Base-by-base conservation (phyloP, 2,888 invertebrate genomes). In the Nipponacmea schrenckii region DNA sequence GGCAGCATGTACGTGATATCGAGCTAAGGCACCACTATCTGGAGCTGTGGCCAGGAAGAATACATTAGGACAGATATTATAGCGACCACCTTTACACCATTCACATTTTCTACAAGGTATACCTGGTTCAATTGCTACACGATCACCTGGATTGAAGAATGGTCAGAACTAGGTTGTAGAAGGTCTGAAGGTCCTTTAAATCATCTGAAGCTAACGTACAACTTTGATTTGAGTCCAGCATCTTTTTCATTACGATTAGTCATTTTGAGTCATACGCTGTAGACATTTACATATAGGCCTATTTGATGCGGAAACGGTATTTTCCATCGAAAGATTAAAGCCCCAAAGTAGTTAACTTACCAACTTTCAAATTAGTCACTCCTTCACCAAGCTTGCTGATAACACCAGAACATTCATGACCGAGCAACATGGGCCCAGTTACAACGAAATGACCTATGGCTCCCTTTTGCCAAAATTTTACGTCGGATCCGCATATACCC, bases 401-500 rank as follows among this genome's bases (percentile, higher is more conserved):
- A 14, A 87, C 85, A 2, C 91, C 91, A 71, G 90, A 89, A 1
- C 96, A 94, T 90, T 98, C 98, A 86, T 98, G 98, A 0, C 98
- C 98, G 86, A 98, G 94, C 45, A 97, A 91, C 96, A 98, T 96
- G 5, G 98, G 98, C 66, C 92, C 91, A 74, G 92, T 92, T 0
- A 98, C 92, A 24, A 96, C 90, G 87, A 96, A 97, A 24, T 79
- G 74, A 0, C 96, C 97, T 85, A 97, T 96, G 20, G 92, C 89
- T 10, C 97, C 98, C 71, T 93, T 90, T 44, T 92, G 93, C 90
- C 95, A 92, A 90, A 97, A 98, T 89, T 97, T 96, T 10, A 98
- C 95, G 89, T 98, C 98, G 20, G 91, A 91, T 0, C 98, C 98
- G 87, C 98, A 98, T 83, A 98, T 98, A 17, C 98, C 98, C 64